Conservation (phyloP, 2,797 vertebrate species). For the Acanthurus lineatus region DNA sequence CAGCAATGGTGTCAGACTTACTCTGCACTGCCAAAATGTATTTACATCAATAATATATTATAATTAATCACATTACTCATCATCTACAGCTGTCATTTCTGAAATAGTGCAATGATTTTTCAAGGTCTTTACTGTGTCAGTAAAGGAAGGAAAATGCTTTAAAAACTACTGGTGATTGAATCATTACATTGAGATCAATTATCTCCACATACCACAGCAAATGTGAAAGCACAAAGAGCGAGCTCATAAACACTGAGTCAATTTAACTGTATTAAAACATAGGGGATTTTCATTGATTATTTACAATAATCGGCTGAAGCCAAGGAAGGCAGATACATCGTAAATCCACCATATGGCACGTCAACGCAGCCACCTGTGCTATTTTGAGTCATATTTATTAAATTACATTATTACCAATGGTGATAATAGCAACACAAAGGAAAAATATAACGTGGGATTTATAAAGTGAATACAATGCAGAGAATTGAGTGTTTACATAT, state of each 20-base stretch:
- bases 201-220: conserved; percentile 30
- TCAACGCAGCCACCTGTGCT: conserved; percentile 45
- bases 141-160: conserved; percentile 11
- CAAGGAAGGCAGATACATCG: conserved; percentile 32
- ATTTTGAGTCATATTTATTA: conserved; percentile 37
- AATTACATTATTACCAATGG: background rate
- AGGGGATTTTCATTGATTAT: conserved; percentile 55
- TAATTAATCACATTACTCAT: background rate
- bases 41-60: background rate
- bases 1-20: no score
- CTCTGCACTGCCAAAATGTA: no score
- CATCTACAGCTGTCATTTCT: background rate
- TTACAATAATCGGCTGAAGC: conserved; percentile 32
- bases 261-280: conserved; percentile 47
- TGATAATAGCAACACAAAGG: conserved; percentile 37
- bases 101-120: background rate
- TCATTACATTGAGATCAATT: conserved; percentile 38
- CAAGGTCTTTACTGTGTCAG: conserved; percentile 4
- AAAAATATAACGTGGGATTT: conserved; percentile 14
- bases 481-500: conserved; percentile 36
- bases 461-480: conserved; percentile 18
- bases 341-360: conserved; percentile 57
- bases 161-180: conserved; percentile 14
- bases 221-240: conserved; percentile 55
- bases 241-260: conserved; percentile 35